phyloP scores from a whole-genome alignment of 2,113 vertebrate genomes.

The Trinectes maculatus region DNA sequence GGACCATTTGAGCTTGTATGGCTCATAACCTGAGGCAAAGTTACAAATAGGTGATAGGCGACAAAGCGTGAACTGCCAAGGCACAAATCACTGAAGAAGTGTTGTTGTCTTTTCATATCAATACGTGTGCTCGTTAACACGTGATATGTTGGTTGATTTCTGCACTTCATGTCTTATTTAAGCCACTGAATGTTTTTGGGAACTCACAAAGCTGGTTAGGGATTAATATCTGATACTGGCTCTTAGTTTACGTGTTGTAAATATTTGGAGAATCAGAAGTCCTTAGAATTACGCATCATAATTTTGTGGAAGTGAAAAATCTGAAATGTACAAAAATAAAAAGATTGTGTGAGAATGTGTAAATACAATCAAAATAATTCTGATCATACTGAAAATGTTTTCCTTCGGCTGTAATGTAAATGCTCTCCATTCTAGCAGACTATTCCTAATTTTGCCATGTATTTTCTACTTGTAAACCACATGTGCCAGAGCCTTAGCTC shows the following conservation, averaged over 20 bases:
- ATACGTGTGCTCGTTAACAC: constrained; percentile 21
- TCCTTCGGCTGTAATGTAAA: neutral
- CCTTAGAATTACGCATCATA: neutral
- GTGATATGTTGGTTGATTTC: constrained; percentile 29
- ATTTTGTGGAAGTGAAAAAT: neutral
- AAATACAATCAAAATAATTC: constrained; percentile 8
- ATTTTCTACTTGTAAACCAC: neutral
- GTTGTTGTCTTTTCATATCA: constrained; percentile 32
- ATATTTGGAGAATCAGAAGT: neutral
- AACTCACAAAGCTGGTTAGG: constrained; percentile 17
- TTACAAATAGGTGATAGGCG: constrained; percentile 11
- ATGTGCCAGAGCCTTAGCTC: constrained; percentile 1
- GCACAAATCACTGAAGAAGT: constrained; percentile 19
- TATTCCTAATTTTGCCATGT: neutral
- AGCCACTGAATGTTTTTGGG: neutral
- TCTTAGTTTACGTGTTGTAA: neutral
- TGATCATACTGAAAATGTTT: constrained; percentile 6
- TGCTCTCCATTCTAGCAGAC: constrained; percentile 7
- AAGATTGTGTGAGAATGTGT: neutral
- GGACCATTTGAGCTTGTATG: constrained; percentile 25
- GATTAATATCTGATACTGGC: constrained; percentile 8
- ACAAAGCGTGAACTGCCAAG: constrained; percentile 30
- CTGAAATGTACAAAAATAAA: constrained; percentile 2
- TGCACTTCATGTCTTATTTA: constrained; percentile 21
- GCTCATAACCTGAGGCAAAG: constrained; percentile 57